These are phyloP conservation scores for Caerostris extrusa DNA, from an alignment of 1,140 invertebrate species.

Conservation along the genomic window DNA sequence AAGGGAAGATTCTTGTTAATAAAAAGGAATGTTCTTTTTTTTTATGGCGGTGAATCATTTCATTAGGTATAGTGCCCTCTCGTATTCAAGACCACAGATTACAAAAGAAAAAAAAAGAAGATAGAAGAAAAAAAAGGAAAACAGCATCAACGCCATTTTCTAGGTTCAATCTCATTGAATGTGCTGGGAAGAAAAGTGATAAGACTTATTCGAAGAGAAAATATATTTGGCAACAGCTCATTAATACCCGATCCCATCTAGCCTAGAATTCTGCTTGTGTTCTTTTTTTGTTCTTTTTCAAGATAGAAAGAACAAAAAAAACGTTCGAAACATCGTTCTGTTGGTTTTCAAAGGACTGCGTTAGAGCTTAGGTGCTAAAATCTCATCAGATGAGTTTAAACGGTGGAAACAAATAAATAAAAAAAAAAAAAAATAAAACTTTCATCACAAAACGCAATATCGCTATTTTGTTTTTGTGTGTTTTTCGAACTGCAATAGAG, in stretches of 20 bases:
- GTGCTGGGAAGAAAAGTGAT: neutral
- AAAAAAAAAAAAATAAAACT: conserved; percentile 32
- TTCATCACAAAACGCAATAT: conserved; percentile 28
- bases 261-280: neutral
- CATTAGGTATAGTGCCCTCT: conserved; percentile 6
- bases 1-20: too few species aligned
- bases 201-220: conserved; percentile 3
- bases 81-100: conserved; percentile 9
- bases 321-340: neutral
- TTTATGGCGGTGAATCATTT: neutral
- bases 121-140: neutral
- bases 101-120: neutral
- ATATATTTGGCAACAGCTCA: conserved; percentile 25
- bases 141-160: neutral
- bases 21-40: too few species aligned
- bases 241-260: conserved; percentile 17
- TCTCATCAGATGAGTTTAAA: conserved; percentile 48
- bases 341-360: conserved; percentile 26
- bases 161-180: neutral
- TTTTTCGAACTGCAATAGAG: neutral
- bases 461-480: conserved; percentile 20
- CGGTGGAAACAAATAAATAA: neutral
- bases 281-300: too few species aligned
- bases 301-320: too few species aligned
- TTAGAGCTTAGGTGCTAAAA: conserved; percentile 52